Percentiles rank a stretch among this genome's conserved stretches.
These are phyloP conservation scores for Dicranocentrus wangi DNA, from an alignment of 2,888 invertebrate genomes.

Conservation along the genomic window DNA sequence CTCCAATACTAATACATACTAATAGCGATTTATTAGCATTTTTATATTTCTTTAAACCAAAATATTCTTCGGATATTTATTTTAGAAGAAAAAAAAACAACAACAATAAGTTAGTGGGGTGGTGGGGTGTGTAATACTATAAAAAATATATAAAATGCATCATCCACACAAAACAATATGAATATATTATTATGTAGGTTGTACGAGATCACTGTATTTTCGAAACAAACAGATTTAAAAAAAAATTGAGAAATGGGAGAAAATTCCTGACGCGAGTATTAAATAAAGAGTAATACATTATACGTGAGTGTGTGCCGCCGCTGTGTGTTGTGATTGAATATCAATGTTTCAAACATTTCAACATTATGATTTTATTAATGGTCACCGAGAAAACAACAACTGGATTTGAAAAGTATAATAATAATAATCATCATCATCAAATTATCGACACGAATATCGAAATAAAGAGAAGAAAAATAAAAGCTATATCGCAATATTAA, in stretches of 20 bases:
- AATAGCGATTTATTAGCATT: not conserved
- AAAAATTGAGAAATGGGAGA: not conserved
- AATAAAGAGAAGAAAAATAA: no score
- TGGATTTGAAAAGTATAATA: no score
- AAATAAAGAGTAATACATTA: not conserved
- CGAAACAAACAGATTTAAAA: not conserved
- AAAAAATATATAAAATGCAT: not conserved
- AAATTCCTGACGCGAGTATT: not conserved
- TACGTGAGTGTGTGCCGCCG: not conserved
- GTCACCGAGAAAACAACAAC: no score
- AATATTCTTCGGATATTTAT: not conserved
- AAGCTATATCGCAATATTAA: no score
- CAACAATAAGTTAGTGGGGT: no score
- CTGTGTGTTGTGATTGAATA: slow-evolving; percentile 17
- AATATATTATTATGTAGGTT: not conserved
- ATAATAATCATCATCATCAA: no score
- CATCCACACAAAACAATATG: not conserved
- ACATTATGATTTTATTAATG: not conserved
- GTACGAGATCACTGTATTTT: slow-evolving; percentile 32
- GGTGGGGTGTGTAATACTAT: no score
- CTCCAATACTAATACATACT: no score
- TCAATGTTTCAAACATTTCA: slow-evolving; percentile 1
- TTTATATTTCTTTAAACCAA: slow-evolving; percentile 22
- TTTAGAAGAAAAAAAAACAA: no score
- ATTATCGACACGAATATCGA: no score